phyloP scores from a whole-genome alignment of 2,888 invertebrate species.

The Lamproptera curius region DNA sequence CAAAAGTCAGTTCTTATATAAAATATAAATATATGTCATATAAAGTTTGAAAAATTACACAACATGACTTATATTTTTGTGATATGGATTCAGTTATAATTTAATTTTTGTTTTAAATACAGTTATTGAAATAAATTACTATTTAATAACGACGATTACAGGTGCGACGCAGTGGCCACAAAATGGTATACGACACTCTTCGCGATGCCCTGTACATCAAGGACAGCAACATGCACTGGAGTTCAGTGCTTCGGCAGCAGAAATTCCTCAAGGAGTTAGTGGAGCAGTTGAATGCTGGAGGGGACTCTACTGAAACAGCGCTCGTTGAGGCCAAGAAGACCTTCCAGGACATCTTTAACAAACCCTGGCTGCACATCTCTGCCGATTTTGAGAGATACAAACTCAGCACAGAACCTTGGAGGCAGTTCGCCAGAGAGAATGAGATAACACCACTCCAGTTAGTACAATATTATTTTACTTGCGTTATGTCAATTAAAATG shows the following conservation, averaged over 20 bases:
- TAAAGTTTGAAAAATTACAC: too few species aligned
- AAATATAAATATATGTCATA: too few species aligned
- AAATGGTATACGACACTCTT: constrained; percentile 76
- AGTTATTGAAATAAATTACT: too few species aligned
- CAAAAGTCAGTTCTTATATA: too few species aligned
- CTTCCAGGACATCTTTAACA: constrained; percentile 77
- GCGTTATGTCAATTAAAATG: not conserved
- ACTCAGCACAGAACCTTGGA: constrained; percentile 76
- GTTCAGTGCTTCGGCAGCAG: constrained; percentile 86
- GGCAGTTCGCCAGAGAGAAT: constrained; percentile 50
- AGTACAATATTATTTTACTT: constrained; percentile 26
- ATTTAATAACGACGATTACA: too few species aligned
- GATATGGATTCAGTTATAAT: too few species aligned
- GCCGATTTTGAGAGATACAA: constrained; percentile 82
- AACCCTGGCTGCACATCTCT: constrained; percentile 84
- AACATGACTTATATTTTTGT: too few species aligned
- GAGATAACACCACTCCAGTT: constrained; percentile 42
- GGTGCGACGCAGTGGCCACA: constrained; percentile 79
- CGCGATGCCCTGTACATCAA: constrained; percentile 55
- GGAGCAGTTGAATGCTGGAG: constrained; percentile 75
- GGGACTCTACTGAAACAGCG: constrained; percentile 64
- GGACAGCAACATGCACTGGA: constrained; percentile 85
- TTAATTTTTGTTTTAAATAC: too few species aligned
- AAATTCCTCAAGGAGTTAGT: constrained; percentile 84
- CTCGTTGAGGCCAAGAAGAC: constrained; percentile 76